These are phyloP conservation scores for Trissolcus brochymenae DNA, from an alignment of 2,888 invertebrate genomes.

Conservation along the genomic window DNA sequence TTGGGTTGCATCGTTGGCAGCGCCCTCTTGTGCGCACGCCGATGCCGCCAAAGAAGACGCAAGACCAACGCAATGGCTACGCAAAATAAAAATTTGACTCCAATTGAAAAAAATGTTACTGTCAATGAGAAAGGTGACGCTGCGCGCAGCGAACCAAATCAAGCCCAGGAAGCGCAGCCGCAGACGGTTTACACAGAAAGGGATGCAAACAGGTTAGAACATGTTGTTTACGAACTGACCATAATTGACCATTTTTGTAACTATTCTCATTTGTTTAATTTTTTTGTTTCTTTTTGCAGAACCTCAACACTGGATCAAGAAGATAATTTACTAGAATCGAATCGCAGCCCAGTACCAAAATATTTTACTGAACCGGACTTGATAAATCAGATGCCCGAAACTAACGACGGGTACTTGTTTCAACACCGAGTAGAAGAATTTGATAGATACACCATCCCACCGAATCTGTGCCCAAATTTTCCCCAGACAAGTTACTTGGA, in stretches of 20 bases:
- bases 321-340: conserved; percentile 30
- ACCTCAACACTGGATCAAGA: conserved; percentile 60
- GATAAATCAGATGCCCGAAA: conserved; percentile 75
- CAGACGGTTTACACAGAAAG: conserved; percentile 62
- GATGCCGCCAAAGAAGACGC: conserved; percentile 68
- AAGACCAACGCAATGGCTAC: conserved; percentile 67
- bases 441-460: conserved; percentile 68
- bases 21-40: conserved; percentile 67
- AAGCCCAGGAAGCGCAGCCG: conserved; percentile 70
- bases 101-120: conserved; percentile 77
- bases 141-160: conserved; percentile 77
- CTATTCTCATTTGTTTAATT: background rate
- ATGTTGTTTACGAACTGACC: background rate
- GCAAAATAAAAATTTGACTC: conserved; percentile 68
- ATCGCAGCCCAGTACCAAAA: conserved; percentile 60
- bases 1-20: conserved; percentile 69
- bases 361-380: conserved; percentile 77
- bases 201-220: conserved; percentile 60
- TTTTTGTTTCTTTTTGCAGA: conserved; percentile 11
- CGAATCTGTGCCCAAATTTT: conserved; percentile 63
- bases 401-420: conserved; percentile 66
- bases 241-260: background rate
- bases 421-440: conserved; percentile 69
- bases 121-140: conserved; percentile 64
- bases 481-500: conserved; percentile 80